Evolutionary conservation across 2,888 invertebrate genomes (phyloP), one percentile per base, ranked within the genome.

Genomic region (Drosophila pseudotalamancana): DNA sequence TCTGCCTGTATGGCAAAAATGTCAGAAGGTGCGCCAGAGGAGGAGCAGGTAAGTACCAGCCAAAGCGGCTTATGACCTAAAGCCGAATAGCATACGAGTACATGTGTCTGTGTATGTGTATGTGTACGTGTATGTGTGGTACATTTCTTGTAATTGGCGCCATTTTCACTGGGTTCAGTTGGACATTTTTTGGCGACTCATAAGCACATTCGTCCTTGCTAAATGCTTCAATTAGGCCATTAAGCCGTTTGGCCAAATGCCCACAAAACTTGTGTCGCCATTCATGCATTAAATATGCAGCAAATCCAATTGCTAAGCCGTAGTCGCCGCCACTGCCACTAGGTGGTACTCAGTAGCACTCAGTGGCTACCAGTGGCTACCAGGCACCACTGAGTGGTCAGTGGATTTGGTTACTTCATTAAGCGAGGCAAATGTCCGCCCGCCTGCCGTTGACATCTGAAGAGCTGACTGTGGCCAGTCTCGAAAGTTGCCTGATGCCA

Each of bases 1-100:
- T 90, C 90, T 39, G 90, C 88, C 42, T 91, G 90, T 57, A 89
- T 89, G 79, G 90, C 90, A 60, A 89, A 88, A 77, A 88, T 89
- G 57, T 77, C 77, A 40, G 66, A 77, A 31, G 80, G 79, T 34
- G 90, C 89, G 43, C 90, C 89, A 48, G 90, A 90, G 72, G 83
- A 90, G 63, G 91, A 91, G 84, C 77, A 88, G 76, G 91, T 91
- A 82, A 84, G 89, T 88, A 79, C 63, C 65, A 64, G 64, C 49
- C 60, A 84, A 87, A 77, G 65, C 75, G 62, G 82, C 82, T 82
- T 82, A 85, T 60, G 55, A 40, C 64, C 70, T 71, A 69, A 72
- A 66, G 56, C 46, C 48, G 55, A 51, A 61, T 16, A 60, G 42
- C 59, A 34, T 61, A 48, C 73, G 74, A 51, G 35, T 6, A 8